Base-by-base conservation (phyloP, 2,797 vertebrate genomes). In the Cottoperca gobio region DNA sequence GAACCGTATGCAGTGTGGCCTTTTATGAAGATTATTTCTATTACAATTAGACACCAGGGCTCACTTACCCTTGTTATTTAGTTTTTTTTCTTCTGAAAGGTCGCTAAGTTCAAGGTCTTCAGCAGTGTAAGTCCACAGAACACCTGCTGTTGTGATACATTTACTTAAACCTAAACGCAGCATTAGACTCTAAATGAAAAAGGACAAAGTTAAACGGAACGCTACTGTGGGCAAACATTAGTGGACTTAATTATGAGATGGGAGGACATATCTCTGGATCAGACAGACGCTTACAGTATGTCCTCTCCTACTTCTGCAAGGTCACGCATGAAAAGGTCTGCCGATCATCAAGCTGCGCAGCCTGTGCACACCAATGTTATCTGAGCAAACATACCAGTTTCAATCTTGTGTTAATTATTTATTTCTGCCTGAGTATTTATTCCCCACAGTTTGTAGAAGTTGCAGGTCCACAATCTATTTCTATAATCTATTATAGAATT, bases 21-120 rank as follows among this genome's bases (percentile, higher is more conserved):
- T 75, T 66, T 82, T 81, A 85, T 71, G 60, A 60, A 83, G 73
- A 87, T 81, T 71, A 83, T 71, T 24, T 66, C 63, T 21, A 58
- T 76, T 64, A 77, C 62, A 82, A 84, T 82, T 60, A 83, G 57
- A 68, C 67, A 40, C 58, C 12, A 14, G 6, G 33, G 45, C 76
- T 70, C 74, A 45, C 61, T 73, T 73, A 49, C 57, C 61, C 39
- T 9, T 62, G 13, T 69, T 69, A 65, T 72, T 53, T 54, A 46
- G 39, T n/a, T n/a, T n/a, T n/a, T n/a, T n/a, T n/a, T n/a, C n/a
- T n/a, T n/a, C 75, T 21, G 43, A 53, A 23, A 69, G 66, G 70
- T 65, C 31, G 13, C 5, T 8, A 13, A 31, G 66, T 77, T 88
- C 61, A 86, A 81, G 71, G 76, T 55, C 64, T 50, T 9, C 42